These are phyloP conservation scores for Tringa solitaria DNA, from an alignment of 2,113 vertebrate species.

Conservation along the genomic window DNA sequence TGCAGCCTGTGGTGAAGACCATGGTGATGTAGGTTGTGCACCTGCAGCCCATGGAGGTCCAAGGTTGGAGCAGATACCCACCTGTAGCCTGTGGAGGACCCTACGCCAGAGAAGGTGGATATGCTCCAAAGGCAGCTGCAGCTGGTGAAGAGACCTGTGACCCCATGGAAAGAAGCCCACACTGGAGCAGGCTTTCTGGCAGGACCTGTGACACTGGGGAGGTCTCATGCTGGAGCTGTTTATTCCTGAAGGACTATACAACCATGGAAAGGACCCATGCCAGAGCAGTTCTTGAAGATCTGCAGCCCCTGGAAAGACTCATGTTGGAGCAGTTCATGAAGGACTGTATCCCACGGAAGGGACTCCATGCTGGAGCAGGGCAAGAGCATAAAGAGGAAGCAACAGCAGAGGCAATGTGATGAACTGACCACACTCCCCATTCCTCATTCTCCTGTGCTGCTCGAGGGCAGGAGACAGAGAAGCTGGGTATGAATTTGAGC, in stretches of 20 bases:
- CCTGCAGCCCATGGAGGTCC: neutral
- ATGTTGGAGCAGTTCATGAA: neutral
- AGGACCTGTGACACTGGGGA: neutral
- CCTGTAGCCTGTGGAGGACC: neutral
- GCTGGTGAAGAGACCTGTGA: neutral
- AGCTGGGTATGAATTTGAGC: neutral
- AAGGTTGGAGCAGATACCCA: neutral
- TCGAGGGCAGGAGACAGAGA: neutral
- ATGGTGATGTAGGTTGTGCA: neutral
- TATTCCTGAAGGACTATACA: neutral
- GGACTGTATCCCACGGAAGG: neutral
- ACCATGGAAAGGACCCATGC: accelerated
- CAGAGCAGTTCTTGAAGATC: neutral
- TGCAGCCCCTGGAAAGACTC: neutral
- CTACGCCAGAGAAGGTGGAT: neutral
- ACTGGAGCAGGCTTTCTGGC: neutral
- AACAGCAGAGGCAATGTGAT: neutral
- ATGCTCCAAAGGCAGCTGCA: neutral
- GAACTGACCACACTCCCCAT: neutral
- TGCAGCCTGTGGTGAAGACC: neutral
- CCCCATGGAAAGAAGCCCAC: neutral
- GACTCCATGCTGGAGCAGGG: neutral
- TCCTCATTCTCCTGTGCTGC: neutral
- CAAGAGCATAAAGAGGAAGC: neutral
- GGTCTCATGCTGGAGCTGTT: neutral